Base-by-base conservation (phyloP, 2,888 invertebrate genomes). In the Dicyrtomina minuta region DNA sequence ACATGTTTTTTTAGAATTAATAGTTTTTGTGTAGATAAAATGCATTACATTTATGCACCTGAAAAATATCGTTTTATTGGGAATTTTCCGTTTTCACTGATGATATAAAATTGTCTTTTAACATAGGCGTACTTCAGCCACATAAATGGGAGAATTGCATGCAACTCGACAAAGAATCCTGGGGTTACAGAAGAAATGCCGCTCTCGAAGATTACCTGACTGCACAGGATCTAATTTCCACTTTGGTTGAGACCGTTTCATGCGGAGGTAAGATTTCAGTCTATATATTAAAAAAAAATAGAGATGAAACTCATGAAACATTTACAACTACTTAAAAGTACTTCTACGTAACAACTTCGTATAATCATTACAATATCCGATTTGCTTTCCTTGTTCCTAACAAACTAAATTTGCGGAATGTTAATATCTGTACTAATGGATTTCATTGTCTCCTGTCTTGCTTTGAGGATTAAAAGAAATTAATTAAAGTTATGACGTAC, bases 111-210 rank as follows among this genome's bases (percentile, higher is more conserved):
- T 41, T 41, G 8, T 41, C 43, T 41, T 46, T 20, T 46, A 20
- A 46, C 8, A 41, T 46, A 17, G 46, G 88, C 51, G 82, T 85
- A 13, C 82, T 90, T 13, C 86, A 87, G 78, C 74, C 81, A 0
- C 93, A 92, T 79, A 98, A 98, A 83, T 98, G 96, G 95, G 97
- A 97, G 82, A 96, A 96, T 81, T 91, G 91, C 24, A 90, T 96
- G 86, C 94, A 96, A 0, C 84, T 98, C 51, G 97, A 98, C 80
- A 87, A 85, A 75, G 79, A 83, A 17, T 93, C 95, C 0, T 96
- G 94, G 94, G 95, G 95, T 0, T 93, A 87, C 80, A 84, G 92
- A 55, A 86, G 90, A 75, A 88, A 91, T 79, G 88, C 91, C 17
- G 81, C 83, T 1, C 77, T 92, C 0, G 80, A 83, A 6, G 89